These are phyloP conservation scores for Sternotherus odoratus DNA, from an alignment of 2,797 vertebrate species.

Conservation along the genomic window DNA sequence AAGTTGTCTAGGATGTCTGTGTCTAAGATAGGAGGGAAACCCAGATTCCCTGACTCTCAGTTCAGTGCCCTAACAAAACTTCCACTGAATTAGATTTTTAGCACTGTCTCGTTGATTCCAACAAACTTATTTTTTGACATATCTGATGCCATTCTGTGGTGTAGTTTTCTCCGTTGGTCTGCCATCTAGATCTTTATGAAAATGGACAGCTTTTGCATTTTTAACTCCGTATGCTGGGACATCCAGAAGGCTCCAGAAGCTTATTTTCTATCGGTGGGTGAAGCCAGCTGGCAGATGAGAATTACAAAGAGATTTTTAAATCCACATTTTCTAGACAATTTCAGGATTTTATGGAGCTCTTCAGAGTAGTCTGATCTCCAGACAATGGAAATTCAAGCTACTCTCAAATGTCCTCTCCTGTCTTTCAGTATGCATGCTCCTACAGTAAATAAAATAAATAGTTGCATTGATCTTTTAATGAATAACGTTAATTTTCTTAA, in stretches of 20 bases:
- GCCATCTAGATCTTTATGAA: conserved; percentile 52
- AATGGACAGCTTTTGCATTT: conserved; percentile 53
- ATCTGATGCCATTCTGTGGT: not conserved
- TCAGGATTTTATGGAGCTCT: not conserved
- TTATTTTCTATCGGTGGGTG: rapidly evolving
- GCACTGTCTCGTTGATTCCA: conserved; percentile 27
- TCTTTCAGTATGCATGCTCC: not conserved
- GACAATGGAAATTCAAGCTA: not conserved
- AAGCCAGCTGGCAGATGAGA: not conserved
- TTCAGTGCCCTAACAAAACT: conserved; percentile 51
- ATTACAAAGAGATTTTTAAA: not conserved
- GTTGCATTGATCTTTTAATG: not conserved
- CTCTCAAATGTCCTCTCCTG: not conserved
- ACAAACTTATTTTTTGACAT: conserved; percentile 58
- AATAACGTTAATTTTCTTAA: not conserved
- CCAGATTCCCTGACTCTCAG: not conserved
- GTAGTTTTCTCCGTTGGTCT: conserved; percentile 50
- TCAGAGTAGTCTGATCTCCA: not conserved
- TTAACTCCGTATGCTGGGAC: conserved; percentile 16
- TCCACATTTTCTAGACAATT: not conserved
- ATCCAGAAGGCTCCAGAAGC: not conserved
- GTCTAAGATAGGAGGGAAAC: conserved; percentile 10
- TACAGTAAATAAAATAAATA: not conserved
- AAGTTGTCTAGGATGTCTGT: conserved; percentile 16
- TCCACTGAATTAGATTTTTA: conserved; percentile 44